A percentile compares a stretch with the other conserved stretches of the same genome.
phyloP scores from a whole-genome alignment of 1,140 invertebrate genomes.

The Pemphigus obesinymphae region DNA sequence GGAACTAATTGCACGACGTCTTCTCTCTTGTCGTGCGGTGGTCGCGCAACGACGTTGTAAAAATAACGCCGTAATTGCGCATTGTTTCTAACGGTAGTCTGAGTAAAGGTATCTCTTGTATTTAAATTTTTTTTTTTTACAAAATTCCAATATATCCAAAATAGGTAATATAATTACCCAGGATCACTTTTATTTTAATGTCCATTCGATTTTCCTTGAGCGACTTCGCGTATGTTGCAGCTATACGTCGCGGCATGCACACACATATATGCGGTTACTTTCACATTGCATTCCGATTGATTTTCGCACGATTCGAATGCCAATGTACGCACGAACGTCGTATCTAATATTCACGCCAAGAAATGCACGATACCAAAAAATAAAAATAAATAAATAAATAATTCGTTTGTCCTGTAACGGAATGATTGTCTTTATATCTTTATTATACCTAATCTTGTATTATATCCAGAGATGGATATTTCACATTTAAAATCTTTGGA shows the following conservation, averaged over 20 bases:
- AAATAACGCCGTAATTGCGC: background rate
- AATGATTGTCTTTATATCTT: too few relatives aligned
- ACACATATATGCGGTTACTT: background rate
- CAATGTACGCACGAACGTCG: background rate
- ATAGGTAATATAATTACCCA: too few relatives aligned
- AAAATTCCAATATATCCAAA: too few relatives aligned
- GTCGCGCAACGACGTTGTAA: background rate
- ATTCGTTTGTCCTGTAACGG: background rate
- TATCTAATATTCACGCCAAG: background rate
- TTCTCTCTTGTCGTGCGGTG: background rate
- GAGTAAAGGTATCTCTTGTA: too few relatives aligned
- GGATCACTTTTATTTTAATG: conserved; percentile 8
- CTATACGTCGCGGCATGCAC: background rate
- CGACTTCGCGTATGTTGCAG: background rate
- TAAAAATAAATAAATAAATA: background rate
- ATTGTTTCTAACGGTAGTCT: background rate
- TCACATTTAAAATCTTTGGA: too few relatives aligned
- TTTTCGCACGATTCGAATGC: conserved; percentile 25
- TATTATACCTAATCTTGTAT: too few relatives aligned
- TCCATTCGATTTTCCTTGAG: conserved; percentile 24
- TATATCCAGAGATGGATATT: too few relatives aligned
- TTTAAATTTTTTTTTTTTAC: background rate
- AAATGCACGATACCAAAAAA: background rate
- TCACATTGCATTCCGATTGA: conserved; percentile 40
- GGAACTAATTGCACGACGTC: background rate